Evolutionary conservation across 2,113 vertebrate genomes (phyloP).

Genomic region (Apistogramma diplotaenia): DNA sequence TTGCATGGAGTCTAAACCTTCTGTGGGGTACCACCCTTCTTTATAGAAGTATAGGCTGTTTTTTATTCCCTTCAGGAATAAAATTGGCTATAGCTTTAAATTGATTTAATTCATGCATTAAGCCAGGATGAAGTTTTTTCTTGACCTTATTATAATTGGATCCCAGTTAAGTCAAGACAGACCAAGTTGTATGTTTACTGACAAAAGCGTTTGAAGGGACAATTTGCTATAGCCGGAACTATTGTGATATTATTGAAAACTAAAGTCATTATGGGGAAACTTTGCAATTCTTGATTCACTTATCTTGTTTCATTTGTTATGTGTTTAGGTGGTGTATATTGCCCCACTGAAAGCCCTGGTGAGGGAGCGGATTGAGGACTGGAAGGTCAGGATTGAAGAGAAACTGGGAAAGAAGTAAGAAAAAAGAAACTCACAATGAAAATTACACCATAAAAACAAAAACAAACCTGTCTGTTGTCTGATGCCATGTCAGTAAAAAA

Average conservation of each 20-base stretch:
- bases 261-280: background rate
- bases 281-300: background rate
- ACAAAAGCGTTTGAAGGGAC: background rate
- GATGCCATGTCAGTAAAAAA: no score
- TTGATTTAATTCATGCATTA: accelerated
- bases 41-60: no score
- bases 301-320: background rate
- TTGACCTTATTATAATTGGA: no score
- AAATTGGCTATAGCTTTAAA: no score
- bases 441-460: background rate
- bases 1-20: background rate
- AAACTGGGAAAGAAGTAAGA: slow-evolving; percentile 95
- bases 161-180: background rate
- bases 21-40: background rate
- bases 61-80: no score
- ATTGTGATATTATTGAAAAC: no score
- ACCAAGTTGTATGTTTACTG: no score
- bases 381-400: slow-evolving; percentile 95
- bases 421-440: background rate
- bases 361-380: slow-evolving; percentile 96
- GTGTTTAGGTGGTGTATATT: slow-evolving; percentile 91
- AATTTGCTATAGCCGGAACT: background rate
- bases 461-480: no score
- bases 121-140: background rate
- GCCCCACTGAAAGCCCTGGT: slow-evolving; percentile 96